Evolutionary conservation across 2,113 vertebrate genomes (phyloP), one percentile per base, ranked within the genome.

Genomic region (Mirounga angustirostris): DNA sequence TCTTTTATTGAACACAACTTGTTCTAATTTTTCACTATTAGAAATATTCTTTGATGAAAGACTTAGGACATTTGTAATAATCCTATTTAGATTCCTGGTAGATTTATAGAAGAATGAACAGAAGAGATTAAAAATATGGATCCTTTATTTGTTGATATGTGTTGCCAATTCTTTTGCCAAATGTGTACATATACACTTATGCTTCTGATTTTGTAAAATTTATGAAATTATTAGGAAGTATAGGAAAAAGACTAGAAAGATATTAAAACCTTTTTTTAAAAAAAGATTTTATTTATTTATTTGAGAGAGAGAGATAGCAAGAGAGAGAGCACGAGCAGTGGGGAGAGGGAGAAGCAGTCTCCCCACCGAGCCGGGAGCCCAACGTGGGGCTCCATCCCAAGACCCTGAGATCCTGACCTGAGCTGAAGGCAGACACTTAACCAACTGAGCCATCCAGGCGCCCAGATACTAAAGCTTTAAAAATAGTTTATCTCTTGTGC

Each of bases 161-260:
- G 0, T 95, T 91, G 59, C 36, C 50, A 84, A 14, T 46, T 67
- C 12, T 95, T 67, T 85, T 58, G 71, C 0, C 9, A 91, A 78
- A 24, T 67, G 24, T 88, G 14, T 46, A 4, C 15, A 28, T 9
- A 33, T 2, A 73, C 12, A 4, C 18, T 92, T 80, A 80, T 50
- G n/a, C 19, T 74, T 58, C 56, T 63, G 43, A 63, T 80, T 88
- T 43, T 74, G 36, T 83, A 88, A 93, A 93, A 63, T 93, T 88
- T 81, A 63, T 88, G 10, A 65, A 88, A 14, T 96, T 97, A 79
- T 79, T 93, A 74, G 61, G 67, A 96, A 86, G 28, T 43, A 59
- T 82, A 69, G 63, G 33, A 79, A 50, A 54, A 90, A 81, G 65
- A 67, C 21, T 82, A 65, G 30, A 67, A 69, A 93, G 9, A 61